Evolutionary conservation across 2,797 vertebrate genomes (phyloP).

Genomic region (Pelodytes ibericus): DNA sequence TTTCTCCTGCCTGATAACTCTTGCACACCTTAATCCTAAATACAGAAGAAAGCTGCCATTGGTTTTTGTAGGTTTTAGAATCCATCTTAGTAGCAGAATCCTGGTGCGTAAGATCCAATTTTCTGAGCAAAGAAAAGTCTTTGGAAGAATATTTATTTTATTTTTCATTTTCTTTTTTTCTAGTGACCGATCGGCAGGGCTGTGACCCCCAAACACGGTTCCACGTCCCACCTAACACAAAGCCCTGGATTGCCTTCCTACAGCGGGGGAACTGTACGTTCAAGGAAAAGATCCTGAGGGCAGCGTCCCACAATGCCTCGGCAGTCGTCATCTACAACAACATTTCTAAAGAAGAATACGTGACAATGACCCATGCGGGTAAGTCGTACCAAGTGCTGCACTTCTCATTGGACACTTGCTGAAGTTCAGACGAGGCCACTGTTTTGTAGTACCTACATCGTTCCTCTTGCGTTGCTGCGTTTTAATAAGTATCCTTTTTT

Average conservation of each 20-base stretch:
- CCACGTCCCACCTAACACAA: constrained; percentile 82
- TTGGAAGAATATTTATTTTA: not conserved
- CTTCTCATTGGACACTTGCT: not conserved
- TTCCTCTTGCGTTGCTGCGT: too few species aligned
- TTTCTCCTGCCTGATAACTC: too few species aligned
- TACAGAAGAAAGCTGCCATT: too few species aligned
- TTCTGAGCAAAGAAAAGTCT: too few species aligned
- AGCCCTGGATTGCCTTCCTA: constrained; percentile 93
- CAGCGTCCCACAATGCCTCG: constrained; percentile 87
- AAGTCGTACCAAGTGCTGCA: constrained; percentile 46
- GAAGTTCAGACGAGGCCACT: not conserved
- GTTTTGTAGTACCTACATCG: too few species aligned
- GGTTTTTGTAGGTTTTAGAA: too few species aligned
- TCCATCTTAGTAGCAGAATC: too few species aligned
- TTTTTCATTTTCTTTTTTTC: constrained; percentile 24
- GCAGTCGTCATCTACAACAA: constrained; percentile 98
- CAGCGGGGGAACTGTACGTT: constrained; percentile 96
- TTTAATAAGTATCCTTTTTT: too few species aligned
- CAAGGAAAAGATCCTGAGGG: constrained; percentile 93
- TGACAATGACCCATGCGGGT: constrained; percentile 97
- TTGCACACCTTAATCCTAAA: too few species aligned
- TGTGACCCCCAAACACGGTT: constrained; percentile 92
- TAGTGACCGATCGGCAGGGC: constrained; percentile 88
- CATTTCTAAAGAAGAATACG: constrained; percentile 85
- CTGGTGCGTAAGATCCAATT: too few species aligned